Evolutionary conservation across 2,113 vertebrate species (phyloP).

Genomic region (Miniopterus natalensis): DNA sequence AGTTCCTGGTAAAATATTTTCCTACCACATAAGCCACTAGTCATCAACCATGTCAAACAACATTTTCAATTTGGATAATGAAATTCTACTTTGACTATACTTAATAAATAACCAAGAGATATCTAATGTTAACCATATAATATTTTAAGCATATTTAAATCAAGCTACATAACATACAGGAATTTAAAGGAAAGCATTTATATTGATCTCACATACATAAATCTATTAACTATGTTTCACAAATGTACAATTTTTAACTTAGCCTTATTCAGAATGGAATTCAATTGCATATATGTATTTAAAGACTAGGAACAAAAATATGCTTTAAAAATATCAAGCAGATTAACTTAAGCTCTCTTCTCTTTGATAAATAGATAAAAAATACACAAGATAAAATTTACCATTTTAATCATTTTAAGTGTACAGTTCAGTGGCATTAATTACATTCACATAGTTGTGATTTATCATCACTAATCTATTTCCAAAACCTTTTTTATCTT

Average conservation of each 20-base stretch:
- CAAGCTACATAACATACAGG: background rate
- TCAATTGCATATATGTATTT: constrained; percentile 55
- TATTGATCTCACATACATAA: constrained; percentile 52
- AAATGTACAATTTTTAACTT: constrained; percentile 82
- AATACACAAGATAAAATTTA: background rate
- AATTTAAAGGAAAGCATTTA: constrained; percentile 38
- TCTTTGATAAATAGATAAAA: background rate
- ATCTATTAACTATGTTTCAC: constrained; percentile 80
- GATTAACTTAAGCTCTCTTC: background rate
- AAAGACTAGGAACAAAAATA: background rate
- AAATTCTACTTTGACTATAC: constrained; percentile 83
- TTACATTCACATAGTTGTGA: background rate
- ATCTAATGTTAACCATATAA: constrained; percentile 61
- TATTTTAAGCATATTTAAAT: constrained; percentile 27
- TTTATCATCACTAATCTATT: background rate
- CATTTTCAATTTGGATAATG: constrained; percentile 83
- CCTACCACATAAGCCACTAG: constrained; percentile 84
- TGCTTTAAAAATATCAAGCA: background rate
- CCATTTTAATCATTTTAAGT: background rate
- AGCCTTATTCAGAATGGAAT: constrained; percentile 74
- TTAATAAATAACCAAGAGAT: constrained; percentile 85
- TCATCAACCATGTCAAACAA: constrained; percentile 82
- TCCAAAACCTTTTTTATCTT: background rate
- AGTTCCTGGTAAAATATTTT: constrained; percentile 88
- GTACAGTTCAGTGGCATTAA: background rate